A percentile compares a stretch with the other conserved stretches of the same genome.
phyloP scores from a whole-genome alignment of 2,113 vertebrate species.

The Suricata suricatta region DNA sequence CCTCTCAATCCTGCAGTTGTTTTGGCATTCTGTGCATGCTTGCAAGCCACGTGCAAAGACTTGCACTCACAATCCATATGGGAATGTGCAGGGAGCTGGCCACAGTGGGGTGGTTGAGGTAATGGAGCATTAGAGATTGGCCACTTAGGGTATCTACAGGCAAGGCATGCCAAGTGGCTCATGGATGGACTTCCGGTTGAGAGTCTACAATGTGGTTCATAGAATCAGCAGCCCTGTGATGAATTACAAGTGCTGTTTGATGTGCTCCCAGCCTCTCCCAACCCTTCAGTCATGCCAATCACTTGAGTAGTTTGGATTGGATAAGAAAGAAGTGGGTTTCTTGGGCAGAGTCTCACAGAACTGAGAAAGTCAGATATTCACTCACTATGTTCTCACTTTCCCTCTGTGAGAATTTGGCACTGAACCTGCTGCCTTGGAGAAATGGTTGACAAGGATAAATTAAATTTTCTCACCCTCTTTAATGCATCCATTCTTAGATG shows the following conservation, averaged over 20 bases:
- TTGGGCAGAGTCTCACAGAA: not conserved
- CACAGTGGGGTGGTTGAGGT: not conserved
- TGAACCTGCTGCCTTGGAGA: not conserved
- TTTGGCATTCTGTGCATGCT: not conserved
- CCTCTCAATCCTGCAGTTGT: not conserved
- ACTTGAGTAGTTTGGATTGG: not conserved
- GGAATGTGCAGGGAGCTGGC: not conserved
- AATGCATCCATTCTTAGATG: not conserved
- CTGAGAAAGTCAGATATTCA: not conserved
- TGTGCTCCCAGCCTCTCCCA: not conserved
- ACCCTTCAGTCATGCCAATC: not conserved
- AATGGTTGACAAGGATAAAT: not conserved
- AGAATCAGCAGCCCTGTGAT: not conserved
- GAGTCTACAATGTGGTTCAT: not conserved
- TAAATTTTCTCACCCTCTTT: not conserved
- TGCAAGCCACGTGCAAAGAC: not conserved
- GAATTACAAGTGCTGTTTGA: not conserved
- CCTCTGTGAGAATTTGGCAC: not conserved
- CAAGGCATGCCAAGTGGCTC: not conserved
- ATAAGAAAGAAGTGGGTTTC: not conserved
- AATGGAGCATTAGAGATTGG: not conserved
- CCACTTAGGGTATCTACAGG: not conserved
- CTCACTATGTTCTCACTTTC: not conserved
- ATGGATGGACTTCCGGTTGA: not conserved
- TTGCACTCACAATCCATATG: not conserved